phyloP scores from a whole-genome alignment of 35 echinoderm and acorn worm genomes.

The Holothuria glaberrima region DNA sequence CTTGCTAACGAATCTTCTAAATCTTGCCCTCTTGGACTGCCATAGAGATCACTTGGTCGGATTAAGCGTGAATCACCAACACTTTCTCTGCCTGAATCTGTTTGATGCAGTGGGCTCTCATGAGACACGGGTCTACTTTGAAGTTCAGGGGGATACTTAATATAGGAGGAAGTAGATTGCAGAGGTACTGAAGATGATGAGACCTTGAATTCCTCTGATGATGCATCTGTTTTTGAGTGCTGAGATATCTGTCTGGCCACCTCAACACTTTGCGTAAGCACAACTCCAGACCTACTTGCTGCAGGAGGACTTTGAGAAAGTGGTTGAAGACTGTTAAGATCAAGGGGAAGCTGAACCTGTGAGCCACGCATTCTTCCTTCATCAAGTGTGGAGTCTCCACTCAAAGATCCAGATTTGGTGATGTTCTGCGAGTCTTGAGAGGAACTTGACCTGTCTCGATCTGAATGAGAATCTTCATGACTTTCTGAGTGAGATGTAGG shows the following conservation, averaged over 20 bases:
- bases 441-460: not conserved
- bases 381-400: conserved; percentile 24
- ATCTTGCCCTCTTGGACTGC: conserved; percentile 12
- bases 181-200: not conserved
- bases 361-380: conserved; percentile 50
- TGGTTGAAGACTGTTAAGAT: conserved; percentile 47
- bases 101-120: not conserved
- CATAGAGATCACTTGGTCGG: conserved; percentile 44
- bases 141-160: conserved; percentile 61
- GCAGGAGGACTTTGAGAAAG: conserved; percentile 8
- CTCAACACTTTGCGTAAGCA: conserved; percentile 9
- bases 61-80: not conserved
- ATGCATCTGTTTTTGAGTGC: not conserved
- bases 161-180: conserved; percentile 43
- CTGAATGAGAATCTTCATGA: too few species aligned
- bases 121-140: conserved; percentile 13
- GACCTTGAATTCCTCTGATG: too few species aligned
- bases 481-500: too few species aligned
- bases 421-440: conserved; percentile 22
- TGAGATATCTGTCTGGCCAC: not conserved
- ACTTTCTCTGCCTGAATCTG: not conserved
- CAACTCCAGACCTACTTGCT: conserved; percentile 38
- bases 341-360: conserved; percentile 50
- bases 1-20: conserved; percentile 49
- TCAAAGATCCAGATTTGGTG: conserved; percentile 9